Evolutionary conservation across 2,797 vertebrate genomes (phyloP).

Genomic region (Xyrichtys novacula): DNA sequence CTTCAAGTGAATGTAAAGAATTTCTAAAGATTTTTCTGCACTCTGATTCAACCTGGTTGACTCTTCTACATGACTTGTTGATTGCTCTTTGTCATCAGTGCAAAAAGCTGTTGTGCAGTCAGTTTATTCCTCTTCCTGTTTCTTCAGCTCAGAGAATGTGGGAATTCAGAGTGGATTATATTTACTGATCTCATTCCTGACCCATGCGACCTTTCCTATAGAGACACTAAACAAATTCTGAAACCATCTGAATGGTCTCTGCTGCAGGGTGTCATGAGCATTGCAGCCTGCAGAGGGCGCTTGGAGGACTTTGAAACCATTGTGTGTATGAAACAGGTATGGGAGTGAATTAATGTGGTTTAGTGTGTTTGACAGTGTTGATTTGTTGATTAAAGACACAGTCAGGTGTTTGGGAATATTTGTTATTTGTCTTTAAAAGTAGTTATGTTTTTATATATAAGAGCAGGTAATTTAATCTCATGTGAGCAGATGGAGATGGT

Average conservation of each 20-base stretch:
- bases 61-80: not conserved
- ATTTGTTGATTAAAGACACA: not conserved
- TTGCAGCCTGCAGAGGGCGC: constrained; percentile 36
- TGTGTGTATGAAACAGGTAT: not conserved
- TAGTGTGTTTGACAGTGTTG: not conserved
- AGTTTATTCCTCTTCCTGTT: not conserved
- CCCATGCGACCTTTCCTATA: not conserved
- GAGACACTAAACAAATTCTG: not conserved
- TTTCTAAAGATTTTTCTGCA: too few relatives aligned
- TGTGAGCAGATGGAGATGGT: too few relatives aligned
- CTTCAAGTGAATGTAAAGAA: too few relatives aligned
- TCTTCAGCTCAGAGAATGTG: not conserved
- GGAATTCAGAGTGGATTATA: not conserved
- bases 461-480: too few relatives aligned
- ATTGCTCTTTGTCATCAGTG: not conserved
- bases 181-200: constrained; percentile 1
- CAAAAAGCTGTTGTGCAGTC: not conserved
- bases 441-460: too few relatives aligned
- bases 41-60: too few relatives aligned
- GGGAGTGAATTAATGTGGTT: not conserved
- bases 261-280: not conserved
- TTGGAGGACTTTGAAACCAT: not conserved
- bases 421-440: too few relatives aligned
- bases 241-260: not conserved
- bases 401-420: too few relatives aligned